phyloP scores from a whole-genome alignment of 2,113 vertebrate genomes.

The Danio rerio region GRCz12tu NC_133199.1:31676001-31676500 shows the following conservation, averaged over 20 bases:
- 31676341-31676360: neutral
- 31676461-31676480: too few species aligned
- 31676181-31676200: slow-evolving; percentile 33
- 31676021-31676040: too few species aligned
- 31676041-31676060: neutral
- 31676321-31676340: neutral
- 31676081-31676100: neutral
- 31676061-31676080: too few species aligned
- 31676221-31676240: slow-evolving; percentile 15
- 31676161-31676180: slow-evolving; percentile 40
- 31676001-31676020: neutral
- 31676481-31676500: too few species aligned
- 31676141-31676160: neutral
- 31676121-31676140: neutral
- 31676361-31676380: too few species aligned
- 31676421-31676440: too few species aligned
- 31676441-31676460: too few species aligned
- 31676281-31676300: neutral
- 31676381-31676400: too few species aligned
- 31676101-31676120: neutral
- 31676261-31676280: neutral
- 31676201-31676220: slow-evolving; percentile 23
- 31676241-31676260: neutral
- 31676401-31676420: too few species aligned
- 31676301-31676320: neutral